These are phyloP conservation scores for Caenorhabditis imperialis DNA, from an alignment of 2,888 invertebrate genomes.

Conservation along the genomic window DNA sequence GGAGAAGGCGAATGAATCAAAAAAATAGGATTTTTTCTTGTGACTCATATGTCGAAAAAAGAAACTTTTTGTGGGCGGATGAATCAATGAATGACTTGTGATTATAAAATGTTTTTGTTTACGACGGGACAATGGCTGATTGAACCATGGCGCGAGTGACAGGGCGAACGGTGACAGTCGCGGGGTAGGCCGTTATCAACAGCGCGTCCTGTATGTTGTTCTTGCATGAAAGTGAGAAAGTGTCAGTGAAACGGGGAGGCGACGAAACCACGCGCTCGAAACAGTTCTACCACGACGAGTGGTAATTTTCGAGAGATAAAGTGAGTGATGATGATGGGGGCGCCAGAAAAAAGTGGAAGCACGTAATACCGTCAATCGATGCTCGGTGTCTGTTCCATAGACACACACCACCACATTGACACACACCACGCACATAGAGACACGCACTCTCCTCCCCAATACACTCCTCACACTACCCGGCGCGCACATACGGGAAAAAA, in stretches of 20 bases:
- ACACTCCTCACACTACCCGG: conserved; percentile 42
- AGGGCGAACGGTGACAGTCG: conserved; percentile 33
- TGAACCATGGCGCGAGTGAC: no score
- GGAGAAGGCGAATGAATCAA: no score
- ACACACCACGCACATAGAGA: conserved; percentile 29
- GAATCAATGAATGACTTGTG: no score
- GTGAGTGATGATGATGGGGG: background rate
- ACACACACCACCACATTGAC: conserved; percentile 29
- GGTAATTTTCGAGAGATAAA: conserved; percentile 2
- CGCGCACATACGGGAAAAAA: conserved; percentile 41
- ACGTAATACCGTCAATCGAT: conserved; percentile 49
- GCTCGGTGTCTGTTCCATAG: conserved; percentile 43
- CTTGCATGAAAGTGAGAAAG: conserved; percentile 30
- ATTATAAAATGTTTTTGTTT: no score
- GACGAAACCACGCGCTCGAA: conserved; percentile 5
- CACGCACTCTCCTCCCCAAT: conserved; percentile 32
- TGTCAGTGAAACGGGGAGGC: background rate
- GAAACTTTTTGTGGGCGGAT: conserved; percentile 6
- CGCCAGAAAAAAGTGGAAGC: conserved; percentile 11
- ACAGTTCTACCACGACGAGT: conserved; percentile 14
- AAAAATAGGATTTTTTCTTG: no score
- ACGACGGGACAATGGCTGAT: no score
- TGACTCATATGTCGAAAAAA: no score
- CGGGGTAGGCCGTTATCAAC: conserved; percentile 35
- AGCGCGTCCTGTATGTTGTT: conserved; percentile 27